Conservation (phyloP, 2,888 invertebrate species). For the Apantesis nais region DNA sequence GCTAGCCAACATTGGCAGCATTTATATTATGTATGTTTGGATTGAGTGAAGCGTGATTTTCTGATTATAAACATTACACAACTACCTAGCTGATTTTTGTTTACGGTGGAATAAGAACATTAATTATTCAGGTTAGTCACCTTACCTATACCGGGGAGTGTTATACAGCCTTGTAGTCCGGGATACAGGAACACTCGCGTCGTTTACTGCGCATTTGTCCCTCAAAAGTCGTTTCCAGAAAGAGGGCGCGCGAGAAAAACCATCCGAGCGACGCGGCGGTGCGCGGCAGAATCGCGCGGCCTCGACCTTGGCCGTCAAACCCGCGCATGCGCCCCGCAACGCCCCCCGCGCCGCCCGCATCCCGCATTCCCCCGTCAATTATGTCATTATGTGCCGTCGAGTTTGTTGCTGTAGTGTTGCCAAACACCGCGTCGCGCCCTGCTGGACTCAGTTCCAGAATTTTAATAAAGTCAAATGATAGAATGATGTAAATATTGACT, state of each 20-base stretch:
- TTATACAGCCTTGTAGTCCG: slow-evolving; percentile 29
- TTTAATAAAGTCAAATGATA: slow-evolving; percentile 48
- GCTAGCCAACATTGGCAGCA: slow-evolving; percentile 37
- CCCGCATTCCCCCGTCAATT: slow-evolving; percentile 72
- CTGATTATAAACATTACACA: slow-evolving; percentile 72
- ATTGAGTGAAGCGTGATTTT: slow-evolving; percentile 58
- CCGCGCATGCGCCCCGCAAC: slow-evolving; percentile 82
- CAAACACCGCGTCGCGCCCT: slow-evolving; percentile 74
- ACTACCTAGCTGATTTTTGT: slow-evolving; percentile 52
- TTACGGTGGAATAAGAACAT: slow-evolving; percentile 25
- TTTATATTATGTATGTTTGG: slow-evolving; percentile 26
- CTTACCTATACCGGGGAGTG: slow-evolving; percentile 60
- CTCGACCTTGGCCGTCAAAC: slow-evolving; percentile 86
- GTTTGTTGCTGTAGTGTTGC: slow-evolving; percentile 72
- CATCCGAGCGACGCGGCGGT: slow-evolving; percentile 75
- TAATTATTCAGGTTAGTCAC: slow-evolving; percentile 16
- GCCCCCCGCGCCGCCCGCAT: slow-evolving; percentile 53
- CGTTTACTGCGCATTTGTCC: slow-evolving; percentile 70
- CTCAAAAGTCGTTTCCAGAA: slow-evolving; percentile 67
- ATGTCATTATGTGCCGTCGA: slow-evolving; percentile 80
- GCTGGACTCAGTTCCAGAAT: slow-evolving; percentile 65
- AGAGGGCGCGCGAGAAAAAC: slow-evolving; percentile 72
- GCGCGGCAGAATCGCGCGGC: slow-evolving; percentile 83
- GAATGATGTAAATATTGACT: neutral
- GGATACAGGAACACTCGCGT: slow-evolving; percentile 67